These are phyloP conservation scores for Antheraea pernyi DNA, from an alignment of 1,140 invertebrate genomes.

Conservation along the genomic window DNA sequence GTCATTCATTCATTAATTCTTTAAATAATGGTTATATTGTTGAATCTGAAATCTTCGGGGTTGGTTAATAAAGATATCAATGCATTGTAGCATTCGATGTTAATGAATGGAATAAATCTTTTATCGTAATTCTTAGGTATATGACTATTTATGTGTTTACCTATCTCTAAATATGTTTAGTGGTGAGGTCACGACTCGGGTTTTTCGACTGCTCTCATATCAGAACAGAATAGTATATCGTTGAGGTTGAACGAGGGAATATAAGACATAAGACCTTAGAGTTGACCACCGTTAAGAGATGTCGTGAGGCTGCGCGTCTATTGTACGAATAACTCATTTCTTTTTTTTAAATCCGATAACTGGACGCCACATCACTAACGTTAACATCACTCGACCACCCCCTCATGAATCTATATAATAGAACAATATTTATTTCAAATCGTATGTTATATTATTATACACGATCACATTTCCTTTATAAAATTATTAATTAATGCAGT, in stretches of 20 bases:
- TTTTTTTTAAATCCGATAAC: neutral
- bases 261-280: too few species aligned
- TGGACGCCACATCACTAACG: conserved; percentile 28
- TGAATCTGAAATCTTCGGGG: conserved; percentile 54
- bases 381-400: conserved; percentile 23
- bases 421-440: neutral
- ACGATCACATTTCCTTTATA: neutral
- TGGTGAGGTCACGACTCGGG: conserved; percentile 35
- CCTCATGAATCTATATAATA: neutral
- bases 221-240: too few species aligned
- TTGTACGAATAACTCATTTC: too few species aligned
- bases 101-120: conserved; percentile 43
- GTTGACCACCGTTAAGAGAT: too few species aligned
- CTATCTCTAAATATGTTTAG: conserved; percentile 26
- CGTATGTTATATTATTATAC: conserved; percentile 3
- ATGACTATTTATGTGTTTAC: conserved; percentile 59
- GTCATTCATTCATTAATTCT: conserved; percentile 33
- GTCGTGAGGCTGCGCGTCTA: too few species aligned
- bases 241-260: too few species aligned
- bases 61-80: conserved; percentile 51
- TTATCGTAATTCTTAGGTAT: conserved; percentile 54
- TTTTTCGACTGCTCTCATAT: neutral
- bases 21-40: conserved; percentile 59
- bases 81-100: conserved; percentile 64
- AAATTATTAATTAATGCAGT: too few species aligned